A percentile compares a stretch with the other conserved stretches of the same genome.
phyloP scores from a whole-genome alignment of 1,140 invertebrate genomes.

The Zaprionus davidi region DNA sequence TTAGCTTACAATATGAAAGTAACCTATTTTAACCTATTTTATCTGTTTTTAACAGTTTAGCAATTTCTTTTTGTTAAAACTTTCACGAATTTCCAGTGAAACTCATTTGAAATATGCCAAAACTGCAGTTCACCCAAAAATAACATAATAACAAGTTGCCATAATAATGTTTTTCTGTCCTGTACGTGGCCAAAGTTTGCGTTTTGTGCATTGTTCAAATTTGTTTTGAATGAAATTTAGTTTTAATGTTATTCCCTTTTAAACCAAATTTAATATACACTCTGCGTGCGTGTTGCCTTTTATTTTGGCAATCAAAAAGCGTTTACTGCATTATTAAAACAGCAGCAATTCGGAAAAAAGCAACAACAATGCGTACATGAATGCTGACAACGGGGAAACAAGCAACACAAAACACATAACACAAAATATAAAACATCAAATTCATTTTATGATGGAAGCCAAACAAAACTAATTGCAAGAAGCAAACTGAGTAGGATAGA shows the following conservation, averaged over 20 bases:
- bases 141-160: neutral
- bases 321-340: slow-evolving; percentile 65
- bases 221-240: slow-evolving; percentile 10
- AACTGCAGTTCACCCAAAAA: neutral
- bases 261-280: slow-evolving; percentile 14
- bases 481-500: neutral
- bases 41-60: neutral
- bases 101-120: neutral
- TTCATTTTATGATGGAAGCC: slow-evolving; percentile 59
- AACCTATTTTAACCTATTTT: too few species aligned
- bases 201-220: slow-evolving; percentile 1
- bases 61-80: neutral
- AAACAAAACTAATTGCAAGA: slow-evolving; percentile 48
- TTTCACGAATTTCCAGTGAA: neutral
- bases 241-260: slow-evolving; percentile 23
- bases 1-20: neutral
- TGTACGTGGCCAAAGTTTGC: neutral
- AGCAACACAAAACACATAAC: slow-evolving; percentile 33
- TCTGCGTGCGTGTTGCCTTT: neutral
- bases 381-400: slow-evolving; percentile 46
- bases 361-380: slow-evolving; percentile 23
- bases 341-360: slow-evolving; percentile 27
- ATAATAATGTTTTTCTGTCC: neutral
- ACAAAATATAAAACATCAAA: slow-evolving; percentile 55
- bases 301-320: slow-evolving; percentile 45